A percentile compares a stretch with the other conserved stretches of the same genome.
Conservation (phyloP, 2,888 invertebrate genomes). For the Melangyna quadrimaculata region DNA sequence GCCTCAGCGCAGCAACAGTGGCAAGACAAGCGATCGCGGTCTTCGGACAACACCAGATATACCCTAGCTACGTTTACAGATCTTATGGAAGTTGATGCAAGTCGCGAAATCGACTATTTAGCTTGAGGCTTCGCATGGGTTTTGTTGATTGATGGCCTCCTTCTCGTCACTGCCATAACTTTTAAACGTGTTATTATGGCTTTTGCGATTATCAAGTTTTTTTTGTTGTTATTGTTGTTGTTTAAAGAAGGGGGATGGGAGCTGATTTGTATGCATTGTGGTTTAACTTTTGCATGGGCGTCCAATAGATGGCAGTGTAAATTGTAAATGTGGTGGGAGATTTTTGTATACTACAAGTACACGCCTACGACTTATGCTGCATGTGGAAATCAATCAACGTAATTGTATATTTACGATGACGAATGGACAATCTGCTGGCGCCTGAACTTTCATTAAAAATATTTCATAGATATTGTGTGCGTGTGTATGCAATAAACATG, state of each 20-base stretch:
- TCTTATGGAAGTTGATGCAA: slow-evolving; percentile 24
- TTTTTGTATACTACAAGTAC: slow-evolving; percentile 45
- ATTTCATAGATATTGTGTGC: neutral
- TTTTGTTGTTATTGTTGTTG: neutral
- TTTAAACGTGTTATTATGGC: slow-evolving; percentile 64
- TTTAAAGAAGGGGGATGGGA: slow-evolving; percentile 20
- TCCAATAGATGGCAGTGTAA: slow-evolving; percentile 46
- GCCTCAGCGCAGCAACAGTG: slow-evolving; percentile 38
- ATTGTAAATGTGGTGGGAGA: slow-evolving; percentile 45
- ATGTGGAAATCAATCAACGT: slow-evolving; percentile 52
- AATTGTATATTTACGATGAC: slow-evolving; percentile 37
- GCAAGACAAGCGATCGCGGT: slow-evolving; percentile 21
- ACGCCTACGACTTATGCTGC: slow-evolving; percentile 53
- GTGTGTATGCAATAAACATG: too few species aligned
- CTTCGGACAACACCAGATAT: neutral
- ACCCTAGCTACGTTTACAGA: slow-evolving; percentile 17
- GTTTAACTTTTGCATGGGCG: slow-evolving; percentile 43
- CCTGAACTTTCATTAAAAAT: slow-evolving; percentile 10
- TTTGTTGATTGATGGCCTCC: slow-evolving; percentile 66
- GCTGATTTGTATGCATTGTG: slow-evolving; percentile 7
- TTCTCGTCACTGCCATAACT: slow-evolving; percentile 72
- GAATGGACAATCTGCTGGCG: slow-evolving; percentile 55
- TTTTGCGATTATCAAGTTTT: slow-evolving; percentile 18
- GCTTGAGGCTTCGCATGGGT: slow-evolving; percentile 58
- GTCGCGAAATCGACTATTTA: slow-evolving; percentile 20